Base-by-base conservation (phyloP, 2,888 invertebrate genomes). In the Dicyrtoma fusca region DNA sequence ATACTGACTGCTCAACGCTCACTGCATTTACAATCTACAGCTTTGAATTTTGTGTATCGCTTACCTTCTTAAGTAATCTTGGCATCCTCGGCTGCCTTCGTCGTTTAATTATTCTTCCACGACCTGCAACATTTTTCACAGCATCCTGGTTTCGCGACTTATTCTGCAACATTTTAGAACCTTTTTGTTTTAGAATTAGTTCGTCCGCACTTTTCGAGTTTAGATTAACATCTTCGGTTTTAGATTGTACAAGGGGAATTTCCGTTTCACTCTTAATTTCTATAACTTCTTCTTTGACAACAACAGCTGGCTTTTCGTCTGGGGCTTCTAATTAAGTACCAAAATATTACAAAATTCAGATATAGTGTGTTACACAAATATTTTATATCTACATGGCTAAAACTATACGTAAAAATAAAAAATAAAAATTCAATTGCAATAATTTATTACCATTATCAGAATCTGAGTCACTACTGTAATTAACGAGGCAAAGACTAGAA, bases 371-470 rank as follows among this genome's bases (percentile, higher is more conserved):
- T 17, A 53, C 19, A 13, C 14, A 5, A 49, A 8, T 49, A 14
- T 49, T 13, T 13, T 49, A 8, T 5, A 8, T 19, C 13, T 19
- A 49, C n/a, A 44, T 11, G 8, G 13, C 13, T 44, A 17, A 13
- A 49, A 14, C 8, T 45, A 45, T 45, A 45, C 13, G 13, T 45
- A 45, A 11, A 45, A 11, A 45, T 45, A 45, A n/a, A n/a, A n/a
- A n/a, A n/a, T n/a, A n/a, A n/a, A n/a, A n/a, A n/a, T n/a, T n/a
- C n/a, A n/a, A n/a, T n/a, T n/a, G n/a, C n/a, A n/a, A n/a, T n/a
- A n/a, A n/a, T n/a, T n/a, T n/a, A n/a, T 61, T 62, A 70, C 70
- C 62, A 19, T 70, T 62, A 13, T 61, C 61, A 42, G 61, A 61
- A 49, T 49, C 65, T 1, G 65, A 65, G 26, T 69, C 69, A 14